Conservation (phyloP, 2,113 vertebrate species). For the Diadophis punctatus region DNA sequence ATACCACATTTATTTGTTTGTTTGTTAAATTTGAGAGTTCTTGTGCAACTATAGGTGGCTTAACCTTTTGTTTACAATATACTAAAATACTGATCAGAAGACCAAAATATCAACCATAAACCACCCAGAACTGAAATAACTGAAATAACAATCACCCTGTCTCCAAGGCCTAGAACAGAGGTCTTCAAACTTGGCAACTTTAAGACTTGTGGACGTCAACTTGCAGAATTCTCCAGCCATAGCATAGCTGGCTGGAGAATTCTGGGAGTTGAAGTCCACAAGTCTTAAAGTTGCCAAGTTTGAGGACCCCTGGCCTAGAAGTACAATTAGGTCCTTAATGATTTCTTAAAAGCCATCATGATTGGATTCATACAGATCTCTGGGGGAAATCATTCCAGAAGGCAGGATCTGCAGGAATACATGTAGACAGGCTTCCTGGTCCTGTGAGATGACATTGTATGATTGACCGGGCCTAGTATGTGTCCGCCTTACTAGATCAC, state of each 20-base stretch:
- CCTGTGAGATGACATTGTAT: neutral
- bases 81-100: neutral
- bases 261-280: no score
- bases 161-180: neutral
- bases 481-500: neutral
- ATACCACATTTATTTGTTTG: neutral
- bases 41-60: neutral
- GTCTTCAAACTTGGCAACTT: no score
- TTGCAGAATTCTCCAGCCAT: no score
- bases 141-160: neutral
- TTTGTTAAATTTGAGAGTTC: neutral
- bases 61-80: neutral
- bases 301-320: no score
- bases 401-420: neutral
- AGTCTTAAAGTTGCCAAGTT: no score
- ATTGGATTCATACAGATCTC: neutral
- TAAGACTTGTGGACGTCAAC: no score
- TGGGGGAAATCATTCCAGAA: neutral
- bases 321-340: neutral
- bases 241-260: no score
- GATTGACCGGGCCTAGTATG: neutral
- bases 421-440: neutral
- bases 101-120: neutral
- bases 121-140: neutral
- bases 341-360: neutral